Evolutionary conservation across 2,888 invertebrate species (phyloP).

Genomic region (Apeira syringaria): DNA sequence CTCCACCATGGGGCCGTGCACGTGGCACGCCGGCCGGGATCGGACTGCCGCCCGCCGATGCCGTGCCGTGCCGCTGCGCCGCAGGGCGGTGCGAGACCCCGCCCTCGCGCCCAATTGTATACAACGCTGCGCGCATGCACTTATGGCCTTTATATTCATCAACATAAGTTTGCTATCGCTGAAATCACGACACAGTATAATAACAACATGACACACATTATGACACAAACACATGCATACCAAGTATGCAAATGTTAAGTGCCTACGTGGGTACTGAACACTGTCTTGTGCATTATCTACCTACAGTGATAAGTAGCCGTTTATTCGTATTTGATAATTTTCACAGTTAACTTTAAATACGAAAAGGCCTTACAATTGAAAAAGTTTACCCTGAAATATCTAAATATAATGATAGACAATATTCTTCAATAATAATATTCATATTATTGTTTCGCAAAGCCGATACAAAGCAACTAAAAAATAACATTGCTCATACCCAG

Average conservation of each 20-base stretch:
- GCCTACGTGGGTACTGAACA: conserved; percentile 1
- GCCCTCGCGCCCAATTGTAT: conserved; percentile 75
- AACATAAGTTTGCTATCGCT: conserved; percentile 67
- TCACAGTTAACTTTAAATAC: no score
- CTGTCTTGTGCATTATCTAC: background rate
- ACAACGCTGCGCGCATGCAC: conserved; percentile 70
- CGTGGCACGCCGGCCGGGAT: conserved; percentile 78
- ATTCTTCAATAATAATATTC: no score
- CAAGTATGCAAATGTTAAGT: conserved; percentile 23
- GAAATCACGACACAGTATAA: conserved; percentile 61
- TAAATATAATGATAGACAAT: no score
- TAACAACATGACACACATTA: conserved; percentile 62
- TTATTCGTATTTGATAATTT: no score
- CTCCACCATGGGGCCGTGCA: conserved; percentile 83
- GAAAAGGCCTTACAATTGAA: no score
- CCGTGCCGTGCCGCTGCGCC: conserved; percentile 42
- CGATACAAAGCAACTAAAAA: no score
- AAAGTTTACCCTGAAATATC: no score
- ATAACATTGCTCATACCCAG: no score
- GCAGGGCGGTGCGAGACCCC: conserved; percentile 72
- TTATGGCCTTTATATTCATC: conserved; percentile 64
- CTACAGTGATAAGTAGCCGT: background rate
- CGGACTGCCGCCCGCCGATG: conserved; percentile 67
- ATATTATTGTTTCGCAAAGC: no score
- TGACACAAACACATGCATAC: conserved; percentile 37